A percentile compares a stretch with the other conserved stretches of the same genome.
Conservation (phyloP, 2,797 vertebrate genomes). For the Danio jaintianensis region DNA sequence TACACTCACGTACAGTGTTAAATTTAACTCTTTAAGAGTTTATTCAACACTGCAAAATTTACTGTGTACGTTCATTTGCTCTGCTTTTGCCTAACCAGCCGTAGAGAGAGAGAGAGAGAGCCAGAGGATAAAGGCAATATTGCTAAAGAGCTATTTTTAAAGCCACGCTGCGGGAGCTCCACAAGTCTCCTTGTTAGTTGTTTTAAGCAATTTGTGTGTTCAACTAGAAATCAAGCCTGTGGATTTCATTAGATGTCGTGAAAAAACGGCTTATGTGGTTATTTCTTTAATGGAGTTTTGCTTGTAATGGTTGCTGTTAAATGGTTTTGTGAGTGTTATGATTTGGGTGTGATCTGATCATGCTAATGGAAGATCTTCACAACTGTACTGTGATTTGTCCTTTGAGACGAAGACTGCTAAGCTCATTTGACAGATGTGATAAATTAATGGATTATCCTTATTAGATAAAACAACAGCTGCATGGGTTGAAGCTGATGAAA, state of each 20-base stretch:
- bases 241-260: slow-evolving; percentile 8
- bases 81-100: slow-evolving; percentile 45
- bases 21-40: too few relatives aligned
- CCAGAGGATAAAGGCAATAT: slow-evolving; percentile 26
- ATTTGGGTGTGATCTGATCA: not conserved
- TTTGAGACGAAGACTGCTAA: not conserved
- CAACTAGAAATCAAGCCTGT: slow-evolving; percentile 26
- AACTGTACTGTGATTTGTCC: not conserved
- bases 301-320: not conserved
- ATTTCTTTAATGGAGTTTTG: slow-evolving; percentile 9
- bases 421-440: slow-evolving; percentile 3
- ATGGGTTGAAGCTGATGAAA: not conserved
- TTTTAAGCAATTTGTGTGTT: slow-evolving; percentile 41
- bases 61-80: slow-evolving; percentile 59
- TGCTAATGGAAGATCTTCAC: not conserved
- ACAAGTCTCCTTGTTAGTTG: slow-evolving; percentile 33
- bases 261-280: slow-evolving; percentile 3
- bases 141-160: slow-evolving; percentile 52
- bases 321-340: slow-evolving; percentile 1
- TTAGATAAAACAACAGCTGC: slow-evolving; percentile 9
- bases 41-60: too few relatives aligned
- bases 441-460: slow-evolving; percentile 5
- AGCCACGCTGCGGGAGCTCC: slow-evolving; percentile 6
- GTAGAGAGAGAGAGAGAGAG: not conserved
- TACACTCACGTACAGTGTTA: too few relatives aligned